Evolutionary conservation across 2,888 invertebrate genomes (phyloP), one percentile per base, ranked within the genome.

Genomic region (Anticlea derivata): DNA sequence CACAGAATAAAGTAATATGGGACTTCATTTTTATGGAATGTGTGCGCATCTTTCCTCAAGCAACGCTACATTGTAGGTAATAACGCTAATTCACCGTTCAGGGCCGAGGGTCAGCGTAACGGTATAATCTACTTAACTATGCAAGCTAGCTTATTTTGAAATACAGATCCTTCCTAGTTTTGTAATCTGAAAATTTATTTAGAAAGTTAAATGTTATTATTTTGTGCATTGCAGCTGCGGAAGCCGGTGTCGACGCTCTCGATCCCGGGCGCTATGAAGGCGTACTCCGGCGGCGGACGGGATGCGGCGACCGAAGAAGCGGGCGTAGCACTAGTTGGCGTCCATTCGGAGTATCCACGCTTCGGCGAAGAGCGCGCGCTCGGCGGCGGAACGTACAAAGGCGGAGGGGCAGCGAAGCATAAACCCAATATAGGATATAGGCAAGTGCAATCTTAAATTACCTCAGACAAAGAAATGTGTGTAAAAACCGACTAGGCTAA

Each of bases 201-300:
- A n/a, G n/a, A n/a, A n/a, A n/a, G n/a, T n/a, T 55, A 47, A 27
- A 27, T 44, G 49, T 67, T 50, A 65, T n/a, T 51, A 46, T 54
- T 63, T 41, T 56, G 45, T 70, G 51, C 63, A 58, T 94, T 94
- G 56, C 94, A 98, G 96, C 95, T 98, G 91, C 97, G 98, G 92
- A 98, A 98, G 94, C 98, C 98, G 92, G 96, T 96, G 91, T 98
- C 98, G 91, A 97, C 97, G 88, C 95, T 97, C 88, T 98, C 98
- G 92, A 96, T 98, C 92, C 97, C 98, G 86, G 97, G 97, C 90
- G 96, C 96, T 89, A 96, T 96, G 94, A 96, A 96, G 93, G 92
- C 92, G 79, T 92, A 91, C 81, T 86, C 93, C 88, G 92, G 92
- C 75, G 91, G 92, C 87, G 91, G 91, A 87, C 86, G 92, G 87